phyloP scores from a whole-genome alignment of 1,140 invertebrate species.

The Idris sp. region DNA sequence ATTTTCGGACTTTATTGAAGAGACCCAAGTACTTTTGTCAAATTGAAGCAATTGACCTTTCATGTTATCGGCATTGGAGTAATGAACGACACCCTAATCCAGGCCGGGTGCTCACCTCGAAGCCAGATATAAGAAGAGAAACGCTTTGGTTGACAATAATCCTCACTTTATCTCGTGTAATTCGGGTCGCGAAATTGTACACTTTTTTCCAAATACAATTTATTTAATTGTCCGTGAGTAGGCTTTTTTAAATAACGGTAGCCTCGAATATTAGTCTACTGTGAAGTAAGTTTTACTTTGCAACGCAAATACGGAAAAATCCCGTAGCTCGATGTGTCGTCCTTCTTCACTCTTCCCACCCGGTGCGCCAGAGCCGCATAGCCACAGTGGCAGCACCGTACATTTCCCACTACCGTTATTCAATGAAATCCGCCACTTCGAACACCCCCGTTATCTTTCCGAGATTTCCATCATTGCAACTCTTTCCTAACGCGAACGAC shows the following conservation, averaged over 20 bases:
- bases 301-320: conserved; percentile 19
- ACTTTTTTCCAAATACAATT: too few species aligned
- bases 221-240: too few species aligned
- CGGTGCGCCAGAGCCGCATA: conserved; percentile 66
- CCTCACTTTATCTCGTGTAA: not conserved
- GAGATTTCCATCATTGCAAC: not conserved
- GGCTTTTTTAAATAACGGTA: too few species aligned
- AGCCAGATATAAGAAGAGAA: too few species aligned
- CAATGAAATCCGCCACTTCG: conserved; percentile 66
- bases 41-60: too few species aligned
- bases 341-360: conserved; percentile 60
- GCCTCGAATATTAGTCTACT: not conserved
- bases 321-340: conserved; percentile 45
- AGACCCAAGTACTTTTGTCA: too few species aligned
- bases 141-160: not conserved
- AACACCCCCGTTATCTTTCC: conserved; percentile 3
- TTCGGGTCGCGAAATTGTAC: not conserved
- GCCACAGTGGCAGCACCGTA: conserved; percentile 69
- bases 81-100: conserved; percentile 1
- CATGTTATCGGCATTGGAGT: too few species aligned
- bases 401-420: conserved; percentile 69
- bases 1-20: too few species aligned
- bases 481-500: conserved; percentile 9
- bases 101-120: conserved; percentile 3
- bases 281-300: conserved; percentile 1